phyloP scores from a whole-genome alignment of 2,797 vertebrate genomes.

The Lagocephalus sceleratus region DNA sequence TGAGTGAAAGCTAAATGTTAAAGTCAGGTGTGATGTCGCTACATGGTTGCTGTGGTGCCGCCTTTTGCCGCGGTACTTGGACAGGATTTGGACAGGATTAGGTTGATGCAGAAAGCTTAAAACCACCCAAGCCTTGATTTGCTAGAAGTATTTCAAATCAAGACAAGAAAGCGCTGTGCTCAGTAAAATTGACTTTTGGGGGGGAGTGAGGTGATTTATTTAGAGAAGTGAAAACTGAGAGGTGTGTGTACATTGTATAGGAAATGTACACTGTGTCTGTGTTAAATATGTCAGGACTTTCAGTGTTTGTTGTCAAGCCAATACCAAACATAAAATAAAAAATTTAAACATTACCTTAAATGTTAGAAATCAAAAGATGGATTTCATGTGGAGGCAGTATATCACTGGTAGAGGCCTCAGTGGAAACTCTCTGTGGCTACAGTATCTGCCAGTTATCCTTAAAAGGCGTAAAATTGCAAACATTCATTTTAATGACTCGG shows the following conservation, averaged over 20 bases:
- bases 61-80: slow-evolving; percentile 30
- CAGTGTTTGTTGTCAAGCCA: neutral
- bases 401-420: neutral
- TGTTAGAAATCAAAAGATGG: neutral
- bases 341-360: neutral
- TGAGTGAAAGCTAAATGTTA: neutral
- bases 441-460: too few species aligned
- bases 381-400: neutral
- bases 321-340: neutral
- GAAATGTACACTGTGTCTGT: neutral
- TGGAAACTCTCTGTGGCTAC: too few species aligned
- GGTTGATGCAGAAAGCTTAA: slow-evolving; percentile 54
- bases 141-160: slow-evolving; percentile 45
- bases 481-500: neutral
- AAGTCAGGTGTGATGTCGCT: neutral
- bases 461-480: neutral
- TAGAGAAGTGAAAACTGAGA: neutral
- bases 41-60: slow-evolving; percentile 12
- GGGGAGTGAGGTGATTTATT: too few species aligned
- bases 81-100: slow-evolving; percentile 66
- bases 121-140: slow-evolving; percentile 43
- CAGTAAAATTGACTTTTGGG: slow-evolving; percentile 5
- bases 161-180: slow-evolving; percentile 11
- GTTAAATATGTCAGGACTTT: neutral
- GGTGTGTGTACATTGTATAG: neutral